Evolutionary conservation across 2,888 invertebrate genomes (phyloP), one percentile per base, ranked within the genome.

Genomic region (Nomada fucata): DNA sequence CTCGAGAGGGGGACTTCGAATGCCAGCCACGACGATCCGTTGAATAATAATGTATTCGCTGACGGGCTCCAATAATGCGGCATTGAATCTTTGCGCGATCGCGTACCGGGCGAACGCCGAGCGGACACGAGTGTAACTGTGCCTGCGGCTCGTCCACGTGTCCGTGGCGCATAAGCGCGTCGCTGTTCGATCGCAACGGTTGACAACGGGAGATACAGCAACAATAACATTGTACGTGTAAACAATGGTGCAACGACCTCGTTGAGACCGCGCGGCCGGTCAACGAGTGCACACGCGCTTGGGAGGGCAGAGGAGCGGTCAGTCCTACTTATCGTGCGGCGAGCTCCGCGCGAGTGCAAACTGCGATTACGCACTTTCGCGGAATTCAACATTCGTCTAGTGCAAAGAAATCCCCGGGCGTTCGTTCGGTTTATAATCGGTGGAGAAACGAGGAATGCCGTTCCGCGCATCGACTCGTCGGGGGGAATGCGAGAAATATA

Each of bases 191-290:
- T 81, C 72, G 74, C 65, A 82, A 71, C 84, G 82, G 69, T 44
- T 76, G 70, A 78, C 82, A 81, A 85, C 82, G 82, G 65, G 79
- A 83, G 86, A 86, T 85, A 85, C 71, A 75, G 80, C 76, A 82
- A 86, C 82, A 86, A 88, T 88, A 88, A 88, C 83, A 87, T 86
- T 86, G 83, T 82, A 74, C 63, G 84, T 70, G 74, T 84, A 84
- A 88, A 87, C 88, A 89, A 89, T 87, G 84, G 88, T 84, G 82
- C 86, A 88, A 83, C 68, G 89, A 86, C 86, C 85, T 68, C 73
- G 7, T 47, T 44, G n/a, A 23, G 69, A 67, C 70, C 64, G 50
- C 53, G 67, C 68, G 59, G 47, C 20, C 67, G 82, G 47, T 59
- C 74, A 74, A 52, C 70, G 78, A 82, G 81, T 63, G 80, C 73